phyloP scores from a whole-genome alignment of 2,888 invertebrate genomes.

The Halocaridina rubra region DNA sequence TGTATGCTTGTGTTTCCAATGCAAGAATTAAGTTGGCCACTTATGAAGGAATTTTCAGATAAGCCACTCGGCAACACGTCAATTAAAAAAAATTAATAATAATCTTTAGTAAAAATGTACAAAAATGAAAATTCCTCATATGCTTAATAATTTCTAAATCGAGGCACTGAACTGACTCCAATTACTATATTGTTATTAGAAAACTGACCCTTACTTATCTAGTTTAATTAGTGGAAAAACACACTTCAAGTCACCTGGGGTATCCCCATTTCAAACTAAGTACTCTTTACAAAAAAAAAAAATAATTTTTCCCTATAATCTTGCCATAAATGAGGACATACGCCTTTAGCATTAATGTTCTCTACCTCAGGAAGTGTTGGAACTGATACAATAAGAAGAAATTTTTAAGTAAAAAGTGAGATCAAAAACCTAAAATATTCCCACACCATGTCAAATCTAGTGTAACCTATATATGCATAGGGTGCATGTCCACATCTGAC shows the following conservation, averaged over 20 bases:
- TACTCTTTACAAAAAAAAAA: too few species aligned
- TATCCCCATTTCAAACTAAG: slow-evolving; percentile 43
- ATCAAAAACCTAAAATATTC: background rate
- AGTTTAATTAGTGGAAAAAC: slow-evolving; percentile 16
- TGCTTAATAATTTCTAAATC: too few species aligned
- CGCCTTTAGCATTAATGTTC: background rate
- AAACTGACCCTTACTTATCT: too few species aligned
- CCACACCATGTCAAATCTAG: background rate
- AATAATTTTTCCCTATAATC: background rate
- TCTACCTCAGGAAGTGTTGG: background rate
- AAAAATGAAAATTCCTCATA: too few species aligned
- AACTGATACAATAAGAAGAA: too few species aligned
- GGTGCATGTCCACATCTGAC: slow-evolving; percentile 29
- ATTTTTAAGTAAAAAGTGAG: background rate
- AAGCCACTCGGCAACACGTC: too few species aligned
- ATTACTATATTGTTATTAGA: too few species aligned
- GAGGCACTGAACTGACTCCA: too few species aligned
- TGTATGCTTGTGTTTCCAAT: background rate
- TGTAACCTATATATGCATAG: background rate
- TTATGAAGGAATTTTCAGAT: background rate
- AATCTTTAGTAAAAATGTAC: too few species aligned
- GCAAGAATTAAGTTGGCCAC: slow-evolving; percentile 26
- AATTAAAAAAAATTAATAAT: too few species aligned
- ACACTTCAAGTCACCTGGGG: too few species aligned
- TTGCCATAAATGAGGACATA: background rate